Conservation (phyloP, 2,113 vertebrate species). For the Tylochromis polylepis region DNA sequence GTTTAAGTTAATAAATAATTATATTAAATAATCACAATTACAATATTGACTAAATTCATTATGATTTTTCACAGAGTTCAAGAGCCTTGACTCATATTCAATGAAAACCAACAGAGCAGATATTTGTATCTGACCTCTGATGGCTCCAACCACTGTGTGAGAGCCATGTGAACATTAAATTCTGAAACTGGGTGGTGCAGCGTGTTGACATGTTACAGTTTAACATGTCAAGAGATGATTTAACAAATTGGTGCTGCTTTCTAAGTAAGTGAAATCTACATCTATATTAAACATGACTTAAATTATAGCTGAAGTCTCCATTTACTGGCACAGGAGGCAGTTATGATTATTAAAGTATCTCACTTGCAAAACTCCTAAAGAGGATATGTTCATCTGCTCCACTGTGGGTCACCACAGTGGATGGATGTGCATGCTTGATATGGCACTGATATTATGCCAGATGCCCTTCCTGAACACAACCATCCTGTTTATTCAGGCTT, state of each 20-base stretch:
- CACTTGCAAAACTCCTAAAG: not conserved
- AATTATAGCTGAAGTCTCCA: not conserved
- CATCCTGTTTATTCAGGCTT: not conserved
- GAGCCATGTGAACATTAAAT: conserved; percentile 24
- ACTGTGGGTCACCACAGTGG: not conserved
- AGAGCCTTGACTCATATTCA: not conserved
- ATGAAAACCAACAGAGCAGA: not conserved
- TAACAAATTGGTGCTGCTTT: not conserved
- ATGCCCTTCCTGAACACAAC: not conserved
- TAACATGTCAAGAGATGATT: not conserved
- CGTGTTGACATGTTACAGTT: not conserved
- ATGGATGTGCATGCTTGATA: not conserved
- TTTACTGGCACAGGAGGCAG: not conserved
- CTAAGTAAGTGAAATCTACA: not conserved
- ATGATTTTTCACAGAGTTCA: not conserved
- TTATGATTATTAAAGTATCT: not conserved
- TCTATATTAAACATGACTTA: not conserved
- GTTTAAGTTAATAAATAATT: not conserved
- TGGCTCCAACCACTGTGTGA: not conserved
- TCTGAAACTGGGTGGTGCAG: conserved; percentile 14
- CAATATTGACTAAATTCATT: not conserved
- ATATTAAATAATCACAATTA: not conserved
- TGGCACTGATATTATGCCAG: not conserved
- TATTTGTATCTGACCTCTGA: not conserved
- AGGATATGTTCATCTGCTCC: not conserved